These are phyloP conservation scores for Galleria mellonella DNA, from an alignment of 1,140 invertebrate genomes.

Conservation along the genomic window DNA sequence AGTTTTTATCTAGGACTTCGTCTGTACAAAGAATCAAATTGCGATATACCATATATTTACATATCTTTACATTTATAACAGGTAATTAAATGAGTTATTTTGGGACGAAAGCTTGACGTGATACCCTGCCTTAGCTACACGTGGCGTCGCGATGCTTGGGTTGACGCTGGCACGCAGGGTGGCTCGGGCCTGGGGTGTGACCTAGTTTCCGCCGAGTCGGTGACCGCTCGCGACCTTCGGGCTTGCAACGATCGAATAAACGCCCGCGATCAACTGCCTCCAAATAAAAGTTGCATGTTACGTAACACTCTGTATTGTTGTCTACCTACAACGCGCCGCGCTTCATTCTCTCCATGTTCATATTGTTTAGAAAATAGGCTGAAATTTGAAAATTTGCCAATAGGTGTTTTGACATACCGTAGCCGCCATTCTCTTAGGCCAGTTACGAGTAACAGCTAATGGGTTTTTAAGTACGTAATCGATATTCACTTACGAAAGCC, in stretches of 20 bases:
- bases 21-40: too few species aligned
- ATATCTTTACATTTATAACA: too few species aligned
- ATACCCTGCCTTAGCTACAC: constrained; percentile 10
- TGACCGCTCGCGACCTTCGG: constrained; percentile 66
- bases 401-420: not conserved
- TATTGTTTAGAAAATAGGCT: too few species aligned
- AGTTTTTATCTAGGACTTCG: too few species aligned
- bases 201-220: constrained; percentile 54
- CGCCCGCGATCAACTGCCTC: constrained; percentile 26
- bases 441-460: not conserved
- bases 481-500: constrained; percentile 1
- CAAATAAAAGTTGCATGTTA: constrained; percentile 34
- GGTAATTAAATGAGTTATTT: too few species aligned
- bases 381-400: not conserved
- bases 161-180: constrained; percentile 7
- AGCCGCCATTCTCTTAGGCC: not conserved
- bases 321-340: constrained; percentile 18
- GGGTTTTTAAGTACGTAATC: not conserved
- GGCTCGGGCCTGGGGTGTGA: constrained; percentile 34
- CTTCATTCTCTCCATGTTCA: not conserved
- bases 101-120: not conserved
- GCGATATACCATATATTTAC: too few species aligned
- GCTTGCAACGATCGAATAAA: constrained; percentile 56
- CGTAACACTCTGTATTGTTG: constrained; percentile 44
- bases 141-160: constrained; percentile 13